Conservation (phyloP, 2,113 vertebrate genomes). For the Zapornia atra region DNA sequence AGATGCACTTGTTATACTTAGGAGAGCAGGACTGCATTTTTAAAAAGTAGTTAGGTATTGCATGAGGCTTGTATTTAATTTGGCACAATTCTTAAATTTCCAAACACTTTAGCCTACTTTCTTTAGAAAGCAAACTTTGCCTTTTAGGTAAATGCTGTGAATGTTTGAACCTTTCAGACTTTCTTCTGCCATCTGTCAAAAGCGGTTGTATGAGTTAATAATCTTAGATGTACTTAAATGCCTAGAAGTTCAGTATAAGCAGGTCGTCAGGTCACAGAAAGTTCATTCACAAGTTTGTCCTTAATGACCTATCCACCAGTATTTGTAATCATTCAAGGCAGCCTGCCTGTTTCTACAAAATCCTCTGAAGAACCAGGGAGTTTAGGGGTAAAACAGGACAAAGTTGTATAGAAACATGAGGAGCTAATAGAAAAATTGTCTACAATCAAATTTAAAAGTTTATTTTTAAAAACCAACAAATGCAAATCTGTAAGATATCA, state of each 20-base stretch:
- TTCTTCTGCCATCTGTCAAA: neutral
- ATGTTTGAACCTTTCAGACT: neutral
- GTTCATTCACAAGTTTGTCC: neutral
- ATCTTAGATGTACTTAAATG: neutral
- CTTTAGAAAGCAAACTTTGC: neutral
- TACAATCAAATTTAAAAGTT: neutral
- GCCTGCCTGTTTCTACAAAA: neutral
- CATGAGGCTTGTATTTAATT: neutral
- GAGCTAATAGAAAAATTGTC: neutral
- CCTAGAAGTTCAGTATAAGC: neutral
- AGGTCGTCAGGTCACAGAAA: neutral
- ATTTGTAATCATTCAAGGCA: neutral
- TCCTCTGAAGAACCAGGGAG: neutral
- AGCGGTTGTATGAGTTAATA: neutral
- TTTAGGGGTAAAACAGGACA: accelerated
- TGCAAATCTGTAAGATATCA: neutral
- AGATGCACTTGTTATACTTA: neutral
- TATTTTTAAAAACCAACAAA: neutral
- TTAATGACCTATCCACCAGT: neutral
- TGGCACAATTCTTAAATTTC: neutral
- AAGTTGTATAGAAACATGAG: neutral
- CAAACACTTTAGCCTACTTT: neutral
- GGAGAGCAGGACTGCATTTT: neutral
- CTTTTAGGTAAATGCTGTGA: neutral
- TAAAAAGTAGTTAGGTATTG: too few relatives aligned